Evolutionary conservation across 2,797 vertebrate genomes (phyloP), one percentile per base, ranked within the genome.

Genomic region (Parauchenoglanis ngamensis): DNA sequence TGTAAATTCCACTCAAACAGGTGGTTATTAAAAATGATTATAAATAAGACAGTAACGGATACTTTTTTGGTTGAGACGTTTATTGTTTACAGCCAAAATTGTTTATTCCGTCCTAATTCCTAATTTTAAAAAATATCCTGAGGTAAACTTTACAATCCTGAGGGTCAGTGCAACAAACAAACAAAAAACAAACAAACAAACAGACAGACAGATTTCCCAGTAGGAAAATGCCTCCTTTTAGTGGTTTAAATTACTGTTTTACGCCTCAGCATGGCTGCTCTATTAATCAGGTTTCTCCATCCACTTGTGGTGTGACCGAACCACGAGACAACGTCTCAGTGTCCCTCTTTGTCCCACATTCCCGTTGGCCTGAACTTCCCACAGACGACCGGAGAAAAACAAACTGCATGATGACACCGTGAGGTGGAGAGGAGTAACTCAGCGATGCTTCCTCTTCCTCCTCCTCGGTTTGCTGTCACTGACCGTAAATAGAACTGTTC

Each of bases 191-290:
- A n/a, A 44, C 15, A 68, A 2, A 8, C 54, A 77, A 21, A 17
- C 21, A 44, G 49, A 44, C 15, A 68, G 31, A 35, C 52, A 6
- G 31, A 61, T 61, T 59, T 57, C 54, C 19, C 31, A 59, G 4
- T 4, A 59, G 31, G 21, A 79, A 59, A 59, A 35, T 54, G 49
- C 28, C 3, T 10, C 13, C 11, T 21, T 79, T 52, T 11, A 56
- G 3, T 25, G 70, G 68, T 73, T n/a, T n/a, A 7, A 46, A n/a
- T 8, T 85, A 91, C 84, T 72, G 83, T 89, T 67, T 79, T 87
- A 65, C 63, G 44, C 21, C 68, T 86, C 52, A 59, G 88, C 68
- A 88, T 49, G 80, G 90, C 90, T 87, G 87, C 90, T 92, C 84
- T 73, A 85, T 93, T 35, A 87, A 85, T 77, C 44, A 19, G 56